These are phyloP conservation scores for Malthinus flaveolus DNA, from an alignment of 2,888 invertebrate species.

Conservation along the genomic window DNA sequence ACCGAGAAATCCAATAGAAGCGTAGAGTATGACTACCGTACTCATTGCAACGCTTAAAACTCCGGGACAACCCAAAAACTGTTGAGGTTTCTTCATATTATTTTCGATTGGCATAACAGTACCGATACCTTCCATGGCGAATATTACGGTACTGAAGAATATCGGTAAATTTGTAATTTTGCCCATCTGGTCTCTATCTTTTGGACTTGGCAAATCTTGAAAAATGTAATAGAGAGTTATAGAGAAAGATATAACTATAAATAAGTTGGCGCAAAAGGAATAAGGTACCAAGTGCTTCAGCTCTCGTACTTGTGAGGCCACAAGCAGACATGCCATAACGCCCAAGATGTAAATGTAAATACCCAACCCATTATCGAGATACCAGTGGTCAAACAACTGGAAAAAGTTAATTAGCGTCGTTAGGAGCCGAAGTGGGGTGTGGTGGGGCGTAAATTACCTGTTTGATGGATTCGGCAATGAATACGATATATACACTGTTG, in stretches of 20 bases:
- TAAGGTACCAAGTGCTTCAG: slow-evolving; percentile 86
- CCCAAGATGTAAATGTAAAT: slow-evolving; percentile 68
- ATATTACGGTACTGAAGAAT: slow-evolving; percentile 94
- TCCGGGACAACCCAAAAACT: slow-evolving; percentile 81
- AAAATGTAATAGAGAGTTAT: slow-evolving; percentile 87
- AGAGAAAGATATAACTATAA: slow-evolving; percentile 71
- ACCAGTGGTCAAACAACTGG: slow-evolving; percentile 63
- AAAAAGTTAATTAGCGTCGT: slow-evolving; percentile 39
- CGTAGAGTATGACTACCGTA: slow-evolving; percentile 77
- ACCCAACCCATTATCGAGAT: slow-evolving; percentile 56
- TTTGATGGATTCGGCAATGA: slow-evolving; percentile 70
- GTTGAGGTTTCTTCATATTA: slow-evolving; percentile 81
- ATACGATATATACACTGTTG: slow-evolving; percentile 76
- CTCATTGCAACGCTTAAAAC: slow-evolving; percentile 87
- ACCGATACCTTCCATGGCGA: slow-evolving; percentile 97
- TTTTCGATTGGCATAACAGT: slow-evolving; percentile 96
- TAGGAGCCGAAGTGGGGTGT: too few species aligned
- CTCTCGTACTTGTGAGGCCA: slow-evolving; percentile 75
- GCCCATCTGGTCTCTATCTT: slow-evolving; percentile 58
- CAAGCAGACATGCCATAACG: slow-evolving; percentile 68
- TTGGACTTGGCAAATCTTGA: slow-evolving; percentile 57
- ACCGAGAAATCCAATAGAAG: slow-evolving; percentile 87
- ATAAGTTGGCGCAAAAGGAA: slow-evolving; percentile 83
- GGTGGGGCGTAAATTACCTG: slow-evolving; percentile 67
- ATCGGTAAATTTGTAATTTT: slow-evolving; percentile 71